Base-by-base conservation (phyloP, 2,113 vertebrate species). In the Micronycteris hirsuta region DNA sequence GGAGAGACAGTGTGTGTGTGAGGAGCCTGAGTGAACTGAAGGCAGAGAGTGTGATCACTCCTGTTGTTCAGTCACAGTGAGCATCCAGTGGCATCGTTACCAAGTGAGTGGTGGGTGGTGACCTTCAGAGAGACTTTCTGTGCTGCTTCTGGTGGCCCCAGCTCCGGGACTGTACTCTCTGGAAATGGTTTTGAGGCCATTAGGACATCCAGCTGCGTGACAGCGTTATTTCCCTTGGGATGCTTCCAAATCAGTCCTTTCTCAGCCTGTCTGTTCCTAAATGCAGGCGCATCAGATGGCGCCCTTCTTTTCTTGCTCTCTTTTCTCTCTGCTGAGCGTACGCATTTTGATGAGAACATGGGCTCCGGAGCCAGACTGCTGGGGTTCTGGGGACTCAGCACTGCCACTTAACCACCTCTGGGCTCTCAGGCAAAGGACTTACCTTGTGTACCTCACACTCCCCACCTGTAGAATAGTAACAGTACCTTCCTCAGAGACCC, bases 151-250 rank as follows among this genome's bases (percentile, higher is more conserved):
- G 87, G 80, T 45, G 76, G 65, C 71, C 70, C 33, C 56, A 56
- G 71, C 71, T 36, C 36, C 85, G 92, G 80, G 65, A 86, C 94
- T 91, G 16, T 85, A 28, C 80, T 85, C 92, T 85, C 73, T 95
- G 93, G 93, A 97, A 93, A 61, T 89, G 76, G n/a, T 89, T 96
- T 65, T 82, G 92, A 97, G 92, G 84, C 84, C 94, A 88, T 91
- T 90, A 94, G 93, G 87, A 83, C 88, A 93, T 96, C 76, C 49
- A 95, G 92, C 92, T 97, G 94, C 77, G 68, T 33, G 81, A 95
- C 73, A 93, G 86, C 70, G 84, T 88, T 73, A 90, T 95, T 97
- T 95, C 85, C 90, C 81, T 83, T 88, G 92, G 86, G 85, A 85
- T 33, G 67, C 38, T 78, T 93, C 96, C 95, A 89, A 20, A 43